Conservation (phyloP, 1,140 invertebrate species). For the Ditylenchus dipsaci region DNA sequence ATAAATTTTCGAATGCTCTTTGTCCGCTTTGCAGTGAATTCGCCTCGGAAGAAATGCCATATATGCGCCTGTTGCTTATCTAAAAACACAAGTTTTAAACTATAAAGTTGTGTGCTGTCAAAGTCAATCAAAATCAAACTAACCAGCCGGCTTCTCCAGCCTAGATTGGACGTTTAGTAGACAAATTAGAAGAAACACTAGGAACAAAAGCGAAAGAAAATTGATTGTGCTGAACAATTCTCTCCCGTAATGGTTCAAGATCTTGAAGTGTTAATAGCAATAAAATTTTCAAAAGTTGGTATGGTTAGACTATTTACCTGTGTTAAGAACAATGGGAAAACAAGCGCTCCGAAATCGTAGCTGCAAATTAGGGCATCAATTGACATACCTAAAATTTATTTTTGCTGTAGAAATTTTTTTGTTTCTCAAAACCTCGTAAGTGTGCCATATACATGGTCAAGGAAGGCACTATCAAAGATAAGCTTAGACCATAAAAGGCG, state of each 20-base stretch:
- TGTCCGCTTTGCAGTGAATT: background rate
- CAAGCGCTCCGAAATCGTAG: background rate
- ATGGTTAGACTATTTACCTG: background rate
- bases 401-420: too few relatives aligned
- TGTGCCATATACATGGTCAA: too few relatives aligned
- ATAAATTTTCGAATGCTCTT: background rate
- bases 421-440: too few relatives aligned
- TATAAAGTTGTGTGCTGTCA: too few relatives aligned
- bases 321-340: background rate
- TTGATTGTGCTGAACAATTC: background rate
- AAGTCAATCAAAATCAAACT: too few relatives aligned
- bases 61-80: background rate
- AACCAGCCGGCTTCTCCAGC: background rate
- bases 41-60: background rate
- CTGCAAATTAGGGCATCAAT: constrained; percentile 9
- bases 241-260: background rate
- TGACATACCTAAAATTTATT: constrained; percentile 2
- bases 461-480: background rate
- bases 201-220: background rate
- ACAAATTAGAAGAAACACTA: background rate
- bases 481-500: background rate
- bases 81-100: background rate
- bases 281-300: background rate
- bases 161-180: background rate
- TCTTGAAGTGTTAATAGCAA: constrained; percentile 4